Evolutionary conservation across 1,140 invertebrate genomes (phyloP), one percentile per base, ranked within the genome.

Genomic region (Trypoxylus dichotomus): DNA sequence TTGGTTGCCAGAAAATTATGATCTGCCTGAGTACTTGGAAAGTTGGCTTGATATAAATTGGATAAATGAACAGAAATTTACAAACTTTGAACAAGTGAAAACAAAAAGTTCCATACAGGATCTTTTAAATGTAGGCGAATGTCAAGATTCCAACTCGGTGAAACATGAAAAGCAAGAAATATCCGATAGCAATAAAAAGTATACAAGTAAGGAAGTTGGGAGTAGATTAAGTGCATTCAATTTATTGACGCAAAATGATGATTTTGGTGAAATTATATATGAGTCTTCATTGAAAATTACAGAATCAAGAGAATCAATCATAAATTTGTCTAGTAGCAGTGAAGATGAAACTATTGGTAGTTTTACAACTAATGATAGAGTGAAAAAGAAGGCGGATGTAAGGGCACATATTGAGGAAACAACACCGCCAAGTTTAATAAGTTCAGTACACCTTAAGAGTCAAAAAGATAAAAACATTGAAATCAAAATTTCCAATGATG

Each of bases 21-120:
- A 54, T 2, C 83, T 89, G 42, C 86, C 87, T 60, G 32, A 73
- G 21, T 80, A 88, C 84, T 86, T 90, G 41, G 82, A 84, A 77
- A 32, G 42, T 13, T 90, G 88, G 88, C 77, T 89, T 10, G 76
- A 84, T 79, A 79, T 87, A 6, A 76, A 85, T 27, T 89, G 88
- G 88, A 2, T 82, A 74, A 42, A n/a, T 86, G 29, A 75, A 85
- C n/a, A 42, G 42, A 37, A 7, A 75, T 43, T 7, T 6, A 19
- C 10, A 8, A 25, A 5, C 47, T 47, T 24, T 11, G 3, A 58
- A 6, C 10, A 54, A 54, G 24, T 21, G 1, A n/a, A 74, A 32
- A 5, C 74, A 13, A 58, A 54, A 75, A 37, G 25, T 54, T 15
- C 74, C 32, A 27, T 77, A 10, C 74, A 71, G 6, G 76, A 80